Base-by-base conservation (phyloP, 2,797 vertebrate genomes). In the Brachymystax lenok region DNA sequence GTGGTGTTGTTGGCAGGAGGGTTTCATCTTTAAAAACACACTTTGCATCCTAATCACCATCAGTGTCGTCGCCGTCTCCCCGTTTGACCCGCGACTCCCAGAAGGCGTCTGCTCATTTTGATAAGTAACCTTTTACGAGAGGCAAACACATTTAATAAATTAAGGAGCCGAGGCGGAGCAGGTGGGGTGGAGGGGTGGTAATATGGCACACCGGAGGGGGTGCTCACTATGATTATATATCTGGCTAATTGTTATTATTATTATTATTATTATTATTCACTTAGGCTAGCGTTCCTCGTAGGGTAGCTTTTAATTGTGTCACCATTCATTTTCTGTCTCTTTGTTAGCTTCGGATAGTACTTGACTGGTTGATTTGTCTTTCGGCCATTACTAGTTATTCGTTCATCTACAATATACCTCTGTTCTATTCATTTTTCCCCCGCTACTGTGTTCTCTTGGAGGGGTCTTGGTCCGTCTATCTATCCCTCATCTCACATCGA, bases 71-170 rank as follows among this genome's bases (percentile, higher is more conserved):
- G 21, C 72, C 76, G 70, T 80, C 77, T 84, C 74, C 24, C 71
- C 71, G 79, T 82, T 80, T 86, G 87, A 89, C 88, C 87, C 51
- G 51, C 30, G 61, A 75, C 76, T 88, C 85, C 86, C 84, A 86
- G 85, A 87, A 84, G 86, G 78, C 75, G 77, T 27, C 84, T 85
- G 83, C 77, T 5, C 79, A 12, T 67, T 71, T 80, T 89, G 87
- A 89, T 90, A 91, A 92, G 85, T 80, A 87, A 84, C 87, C 87
- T 82, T 83, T 90, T 90, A 90, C 78, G 81, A 83, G 75, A 77
- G 82, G 81, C 81, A 89, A 91, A 92, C 88, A 87, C 80, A 83
- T 71, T 88, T 90, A 89, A 94, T 92, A 91, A 93, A 91, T 92
- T 89, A 92, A 85, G 77, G 74, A 19, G 63, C 77, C 74, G 77